A percentile compares a stretch with the other conserved stretches of the same genome.
These are phyloP conservation scores for Odontomyia ornata DNA, from an alignment of 2,888 invertebrate species.

Conservation along the genomic window DNA sequence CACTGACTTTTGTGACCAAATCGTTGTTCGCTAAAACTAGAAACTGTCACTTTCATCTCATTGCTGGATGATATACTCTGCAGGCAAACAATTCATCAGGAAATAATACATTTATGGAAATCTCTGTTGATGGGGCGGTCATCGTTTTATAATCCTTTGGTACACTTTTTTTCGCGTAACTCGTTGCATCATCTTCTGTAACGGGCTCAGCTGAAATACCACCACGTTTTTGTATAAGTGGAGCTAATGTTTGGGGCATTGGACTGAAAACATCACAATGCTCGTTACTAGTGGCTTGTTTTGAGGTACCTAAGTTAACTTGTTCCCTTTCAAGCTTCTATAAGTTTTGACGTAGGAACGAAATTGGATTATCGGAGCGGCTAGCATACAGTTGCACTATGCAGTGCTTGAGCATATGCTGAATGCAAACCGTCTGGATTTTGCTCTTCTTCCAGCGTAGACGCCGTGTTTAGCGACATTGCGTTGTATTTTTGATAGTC, in stretches of 20 bases:
- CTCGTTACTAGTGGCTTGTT: slow-evolving; percentile 84
- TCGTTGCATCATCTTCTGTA: slow-evolving; percentile 97
- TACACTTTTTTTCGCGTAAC: slow-evolving; percentile 99
- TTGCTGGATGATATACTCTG: slow-evolving; percentile 96
- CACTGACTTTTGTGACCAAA: slow-evolving; percentile 92
- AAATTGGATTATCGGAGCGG: slow-evolving; percentile 95
- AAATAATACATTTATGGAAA: slow-evolving; percentile 98
- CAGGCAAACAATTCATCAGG: slow-evolving; percentile 91
- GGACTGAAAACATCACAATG: slow-evolving; percentile 89
- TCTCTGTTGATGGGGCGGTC: slow-evolving; percentile 96
- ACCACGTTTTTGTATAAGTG: slow-evolving; percentile 84
- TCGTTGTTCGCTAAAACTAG: slow-evolving; percentile 92
- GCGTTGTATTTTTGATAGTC: slow-evolving; percentile 49
- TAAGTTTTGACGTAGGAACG: slow-evolving; percentile 96
- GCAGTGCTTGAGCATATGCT: slow-evolving; percentile 94
- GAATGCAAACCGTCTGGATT: slow-evolving; percentile 95
- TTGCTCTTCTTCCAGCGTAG: slow-evolving; percentile 90
- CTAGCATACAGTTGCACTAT: slow-evolving; percentile 97
- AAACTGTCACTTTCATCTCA: slow-evolving; percentile 99
- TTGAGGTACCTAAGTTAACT: slow-evolving; percentile 83
- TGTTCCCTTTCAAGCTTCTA: slow-evolving; percentile 96
- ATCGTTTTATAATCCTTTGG: slow-evolving; percentile 99
- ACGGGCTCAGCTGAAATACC: slow-evolving; percentile 99
- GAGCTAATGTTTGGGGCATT: slow-evolving; percentile 82
- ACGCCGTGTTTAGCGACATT: slow-evolving; percentile 69